Base-by-base conservation (phyloP, 2,113 vertebrate genomes). In the Elgaria multicarinata region DNA sequence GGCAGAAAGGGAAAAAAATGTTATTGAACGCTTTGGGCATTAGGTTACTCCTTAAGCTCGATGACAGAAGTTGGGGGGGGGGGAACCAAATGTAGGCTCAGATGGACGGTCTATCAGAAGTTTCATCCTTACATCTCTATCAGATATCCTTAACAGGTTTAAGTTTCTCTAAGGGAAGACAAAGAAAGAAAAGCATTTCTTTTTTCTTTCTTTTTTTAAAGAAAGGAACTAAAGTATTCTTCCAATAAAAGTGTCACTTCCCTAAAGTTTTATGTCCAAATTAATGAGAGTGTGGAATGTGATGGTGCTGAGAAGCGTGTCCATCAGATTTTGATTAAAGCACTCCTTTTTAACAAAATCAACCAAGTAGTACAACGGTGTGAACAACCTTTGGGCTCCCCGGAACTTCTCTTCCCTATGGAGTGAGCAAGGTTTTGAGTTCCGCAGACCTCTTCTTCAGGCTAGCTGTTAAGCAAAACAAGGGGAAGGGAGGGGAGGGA, bases 1-100 rank as follows among this genome's bases (percentile, higher is more conserved):
- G 28, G 36, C 80, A 42, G n/a, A 85, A 92, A 91, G 62, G 90
- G 89, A 89, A 87, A 83, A 46, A 89, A 16, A 71, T 87, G 55
- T 42, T 69, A 86, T 76, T 7, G 62, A 87, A 67, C 36, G 42
- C 72, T 78, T 33, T 50, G 44, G 20, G 88, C 64, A 28, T 62
- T 62, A 42, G 42, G 64, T 86, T 64, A 62, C 50, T 77, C 46
- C 28, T 83, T 83, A 44, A 20, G 8, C 53, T 88, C 53, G n/a
- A 33, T 78, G 86, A 78, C 67, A 69, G 39, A 88, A 88, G 14
- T 42, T 53, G 44, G n/a, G n/a, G n/a, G n/a, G n/a, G n/a, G n/a
- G n/a, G n/a, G n/a, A 31, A 46, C 26, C 24, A n/a, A 87, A 76
- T 62, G 75, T 74, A 85, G 62, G 66, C 7, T 53, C n/a, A 36